Base-by-base conservation (phyloP, 2,888 invertebrate genomes). In the Bellardia bayeri region DNA sequence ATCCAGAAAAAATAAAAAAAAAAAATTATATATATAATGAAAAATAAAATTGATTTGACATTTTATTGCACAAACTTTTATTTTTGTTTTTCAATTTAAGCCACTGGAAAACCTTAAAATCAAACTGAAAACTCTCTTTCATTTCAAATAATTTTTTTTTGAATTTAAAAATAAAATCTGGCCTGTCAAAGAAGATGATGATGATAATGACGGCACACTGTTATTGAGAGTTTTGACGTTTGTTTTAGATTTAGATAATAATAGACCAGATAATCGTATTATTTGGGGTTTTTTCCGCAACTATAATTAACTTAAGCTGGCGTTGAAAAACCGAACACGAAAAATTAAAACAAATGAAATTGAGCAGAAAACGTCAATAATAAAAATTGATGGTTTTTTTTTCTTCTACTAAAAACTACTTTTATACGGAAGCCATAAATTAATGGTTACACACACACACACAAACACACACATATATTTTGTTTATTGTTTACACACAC, bases 361-460 rank as follows among this genome's bases (percentile, higher is more conserved):
- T 80, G 68, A 80, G 74, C 74, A 61, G 58, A 68, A 78, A 69
- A 84, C 58, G 66, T 68, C 80, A 63, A 68, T 80, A 80, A 3
- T 63, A 58, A 49, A 37, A 23, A 63, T 78, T 69, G 45, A 42
- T 37, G 13, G 9, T 61, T 68, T 37, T 8, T 8, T 30, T 40
- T 40, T 64, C 1, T 45, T 23, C 0, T 56, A 56, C 2, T 49
- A 37, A 16, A 81, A 64, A 82, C 3, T 11, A 11, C 37, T 49
- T 78, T 82, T 37, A 79, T 74, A 84, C 85, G 87, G 85, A 85
- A 85, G 87, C 71, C 69, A 75, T 66, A 82, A 82, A 79, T 85
- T 82, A 85, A 78, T 84, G 16, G 51, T 63, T 75, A 78, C 30
- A 84, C 76, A 54, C 49, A 40, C 11, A 16, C 40, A 37, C n/a